A percentile compares a stretch with the other conserved stretches of the same genome.
Evolutionary conservation across 2,888 invertebrate genomes (phyloP).

Genomic region (Altica lythri): DNA sequence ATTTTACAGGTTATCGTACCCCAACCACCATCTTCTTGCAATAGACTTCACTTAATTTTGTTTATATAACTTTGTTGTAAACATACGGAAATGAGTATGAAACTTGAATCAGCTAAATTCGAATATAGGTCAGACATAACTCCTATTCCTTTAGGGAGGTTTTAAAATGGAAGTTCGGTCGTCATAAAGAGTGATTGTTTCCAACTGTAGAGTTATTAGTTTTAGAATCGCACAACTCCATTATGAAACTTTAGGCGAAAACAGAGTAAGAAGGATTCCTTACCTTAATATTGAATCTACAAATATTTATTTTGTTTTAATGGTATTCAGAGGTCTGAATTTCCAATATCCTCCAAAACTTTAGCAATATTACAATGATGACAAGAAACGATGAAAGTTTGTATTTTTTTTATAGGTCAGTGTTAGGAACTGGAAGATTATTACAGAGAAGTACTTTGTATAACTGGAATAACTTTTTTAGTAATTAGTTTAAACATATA

Average conservation of each 20-base stretch:
- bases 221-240: background rate
- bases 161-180: background rate
- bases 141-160: background rate
- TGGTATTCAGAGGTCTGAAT: background rate
- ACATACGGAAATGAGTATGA: too few species aligned
- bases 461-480: too few species aligned
- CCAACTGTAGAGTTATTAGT: background rate
- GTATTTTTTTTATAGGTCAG: background rate
- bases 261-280: conserved; percentile 1
- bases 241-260: conserved; percentile 4
- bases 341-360: background rate
- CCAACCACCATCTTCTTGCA: too few species aligned
- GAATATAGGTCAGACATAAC: background rate
- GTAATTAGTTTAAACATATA: too few species aligned
- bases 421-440: background rate
- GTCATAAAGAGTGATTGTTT: background rate
- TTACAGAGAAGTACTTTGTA: too few species aligned
- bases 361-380: background rate
- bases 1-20: too few species aligned
- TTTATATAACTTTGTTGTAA: too few species aligned
- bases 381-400: background rate
- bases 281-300: conserved; percentile 8
- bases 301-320: conserved; percentile 10
- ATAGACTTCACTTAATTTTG: too few species aligned
- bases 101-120: too few species aligned